A percentile compares a stretch with the other conserved stretches of the same genome.
phyloP scores from a whole-genome alignment of 1,140 invertebrate species.

The honey bee (Apis mellifera) region Amel_HAv3.1 CM009944.2:1484501-1485000 shows the following conservation, averaged over 20 bases:
- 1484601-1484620: slow-evolving; percentile 51
- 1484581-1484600: slow-evolving; percentile 20
- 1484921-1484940: background rate
- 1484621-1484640: slow-evolving; percentile 72
- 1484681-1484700: slow-evolving; percentile 77
- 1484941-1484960: slow-evolving; percentile 75
- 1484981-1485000: slow-evolving; percentile 86
- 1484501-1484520: slow-evolving; percentile 3
- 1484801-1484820: slow-evolving; percentile 73
- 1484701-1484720: slow-evolving; percentile 75
- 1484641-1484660: slow-evolving; percentile 78
- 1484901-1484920: background rate
- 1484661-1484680: slow-evolving; percentile 79
- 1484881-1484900: slow-evolving; percentile 40
- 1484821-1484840: slow-evolving; percentile 52
- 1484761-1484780: slow-evolving; percentile 80
- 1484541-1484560: slow-evolving; percentile 1
- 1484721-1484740: slow-evolving; percentile 76
- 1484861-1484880: slow-evolving; percentile 68
- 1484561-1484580: background rate
- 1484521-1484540: background rate
- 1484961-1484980: slow-evolving; percentile 80
- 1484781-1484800: slow-evolving; percentile 73
- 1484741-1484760: slow-evolving; percentile 80
- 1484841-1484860: slow-evolving; percentile 61